A percentile compares a stretch with the other conserved stretches of the same genome.
phyloP scores from a whole-genome alignment of 2,888 invertebrate species.

The Mesorhabditis belari region DNA sequence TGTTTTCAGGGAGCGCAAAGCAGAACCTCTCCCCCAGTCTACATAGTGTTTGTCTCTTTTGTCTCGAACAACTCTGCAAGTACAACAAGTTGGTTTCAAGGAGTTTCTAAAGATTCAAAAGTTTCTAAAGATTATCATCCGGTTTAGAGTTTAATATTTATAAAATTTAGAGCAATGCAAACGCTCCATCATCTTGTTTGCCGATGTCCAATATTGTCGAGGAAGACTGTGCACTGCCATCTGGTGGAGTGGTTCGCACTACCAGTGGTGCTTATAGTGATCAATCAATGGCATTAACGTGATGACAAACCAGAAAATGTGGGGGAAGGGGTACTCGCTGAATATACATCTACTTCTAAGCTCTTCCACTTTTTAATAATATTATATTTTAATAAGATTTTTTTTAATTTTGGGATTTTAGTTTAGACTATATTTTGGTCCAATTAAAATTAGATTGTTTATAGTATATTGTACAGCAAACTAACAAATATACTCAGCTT shows the following conservation, averaged over 20 bases:
- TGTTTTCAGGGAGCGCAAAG: constrained; percentile 66
- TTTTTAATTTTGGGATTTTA: too few species aligned
- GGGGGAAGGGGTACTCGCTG: neutral
- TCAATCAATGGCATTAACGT: constrained; percentile 85
- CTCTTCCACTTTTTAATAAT: too few species aligned
- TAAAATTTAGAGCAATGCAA: constrained; percentile 18
- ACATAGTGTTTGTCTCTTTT: constrained; percentile 82
- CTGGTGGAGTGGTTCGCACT: constrained; percentile 76
- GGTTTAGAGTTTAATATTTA: too few species aligned
- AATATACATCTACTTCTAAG: neutral
- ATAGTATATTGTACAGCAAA: too few species aligned
- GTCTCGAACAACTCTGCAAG: constrained; percentile 62
- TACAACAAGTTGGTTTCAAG: constrained; percentile 23
- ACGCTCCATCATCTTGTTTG: constrained; percentile 56
- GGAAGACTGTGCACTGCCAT: constrained; percentile 79
- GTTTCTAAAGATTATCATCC: too few species aligned
- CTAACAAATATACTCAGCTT: too few species aligned
- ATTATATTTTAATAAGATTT: too few species aligned
- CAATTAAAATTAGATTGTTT: too few species aligned
- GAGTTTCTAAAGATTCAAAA: neutral
- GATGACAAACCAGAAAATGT: constrained; percentile 60
- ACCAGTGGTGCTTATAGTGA: constrained; percentile 72
- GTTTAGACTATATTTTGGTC: too few species aligned
- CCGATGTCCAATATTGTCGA: constrained; percentile 63
- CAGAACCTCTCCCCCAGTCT: constrained; percentile 75